Percentiles rank a stretch among this genome's conserved stretches.
Evolutionary conservation across 2,797 vertebrate genomes (phyloP).

Genomic region (Acipenser ruthenus): DNA sequence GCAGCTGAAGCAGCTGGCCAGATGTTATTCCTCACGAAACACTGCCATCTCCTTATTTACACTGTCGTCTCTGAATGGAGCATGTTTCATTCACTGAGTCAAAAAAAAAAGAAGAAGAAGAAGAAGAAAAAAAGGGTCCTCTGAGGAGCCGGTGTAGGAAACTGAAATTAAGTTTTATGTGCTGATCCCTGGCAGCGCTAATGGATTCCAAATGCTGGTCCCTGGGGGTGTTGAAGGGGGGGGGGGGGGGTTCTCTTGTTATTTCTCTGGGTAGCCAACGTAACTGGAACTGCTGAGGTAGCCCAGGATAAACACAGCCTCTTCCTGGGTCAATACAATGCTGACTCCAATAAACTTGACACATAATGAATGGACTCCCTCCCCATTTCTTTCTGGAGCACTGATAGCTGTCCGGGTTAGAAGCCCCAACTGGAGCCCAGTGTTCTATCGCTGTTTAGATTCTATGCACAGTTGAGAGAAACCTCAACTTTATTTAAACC

Average conservation of each 20-base stretch:
- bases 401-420: background rate
- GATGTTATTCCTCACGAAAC: background rate
- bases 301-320: constrained; percentile 32
- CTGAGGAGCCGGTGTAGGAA: constrained; percentile 21
- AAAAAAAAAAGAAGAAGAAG: background rate
- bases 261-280: constrained; percentile 26
- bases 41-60: background rate
- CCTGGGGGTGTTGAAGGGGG: background rate
- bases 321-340: constrained; percentile 41
- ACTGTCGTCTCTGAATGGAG: background rate
- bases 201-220: constrained; percentile 35
- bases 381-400: no score
- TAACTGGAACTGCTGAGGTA: constrained; percentile 47
- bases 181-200: constrained; percentile 22
- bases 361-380: background rate
- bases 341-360: constrained; percentile 43
- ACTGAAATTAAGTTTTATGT: constrained; percentile 29
- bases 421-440: background rate
- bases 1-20: constrained; percentile 1
- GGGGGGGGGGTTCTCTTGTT: constrained; percentile 12
- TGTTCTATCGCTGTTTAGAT: no score
- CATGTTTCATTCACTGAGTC: background rate
- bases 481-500: no score
- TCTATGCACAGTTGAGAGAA: no score
- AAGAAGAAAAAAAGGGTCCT: background rate